Conservation (phyloP, 2,113 vertebrate species). For the Struthidea cinerea region DNA sequence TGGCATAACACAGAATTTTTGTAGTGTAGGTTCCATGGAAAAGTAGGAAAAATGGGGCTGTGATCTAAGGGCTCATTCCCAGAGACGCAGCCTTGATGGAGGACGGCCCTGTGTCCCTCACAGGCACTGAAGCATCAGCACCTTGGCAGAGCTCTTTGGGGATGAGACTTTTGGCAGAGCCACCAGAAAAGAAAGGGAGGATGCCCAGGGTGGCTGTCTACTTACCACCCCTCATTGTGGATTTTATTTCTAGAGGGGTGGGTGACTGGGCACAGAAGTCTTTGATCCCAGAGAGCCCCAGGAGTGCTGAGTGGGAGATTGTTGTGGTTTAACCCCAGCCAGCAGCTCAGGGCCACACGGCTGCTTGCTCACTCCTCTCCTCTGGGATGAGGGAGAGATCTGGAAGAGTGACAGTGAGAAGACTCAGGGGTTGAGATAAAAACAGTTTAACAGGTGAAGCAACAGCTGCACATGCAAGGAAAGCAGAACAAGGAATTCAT, state of each 20-base stretch:
- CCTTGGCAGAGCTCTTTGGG: background rate
- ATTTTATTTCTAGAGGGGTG: background rate
- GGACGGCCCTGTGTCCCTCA: background rate
- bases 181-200: background rate
- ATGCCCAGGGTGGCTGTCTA: background rate
- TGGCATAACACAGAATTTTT: background rate
- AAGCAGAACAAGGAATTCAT: background rate
- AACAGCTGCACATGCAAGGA: background rate
- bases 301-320: background rate
- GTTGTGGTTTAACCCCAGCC: background rate
- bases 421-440: background rate
- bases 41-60: background rate
- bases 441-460: background rate
- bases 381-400: background rate
- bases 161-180: background rate
- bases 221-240: accelerated
- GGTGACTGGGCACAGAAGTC: background rate
- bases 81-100: background rate
- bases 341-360: background rate
- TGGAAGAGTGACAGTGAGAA: background rate
- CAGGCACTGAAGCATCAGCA: background rate
- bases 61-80: background rate
- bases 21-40: background rate
- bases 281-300: background rate
- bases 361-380: background rate